These are phyloP conservation scores for Chionomys nivalis DNA, from an alignment of 2,113 vertebrate species.

Conservation along the genomic window DNA sequence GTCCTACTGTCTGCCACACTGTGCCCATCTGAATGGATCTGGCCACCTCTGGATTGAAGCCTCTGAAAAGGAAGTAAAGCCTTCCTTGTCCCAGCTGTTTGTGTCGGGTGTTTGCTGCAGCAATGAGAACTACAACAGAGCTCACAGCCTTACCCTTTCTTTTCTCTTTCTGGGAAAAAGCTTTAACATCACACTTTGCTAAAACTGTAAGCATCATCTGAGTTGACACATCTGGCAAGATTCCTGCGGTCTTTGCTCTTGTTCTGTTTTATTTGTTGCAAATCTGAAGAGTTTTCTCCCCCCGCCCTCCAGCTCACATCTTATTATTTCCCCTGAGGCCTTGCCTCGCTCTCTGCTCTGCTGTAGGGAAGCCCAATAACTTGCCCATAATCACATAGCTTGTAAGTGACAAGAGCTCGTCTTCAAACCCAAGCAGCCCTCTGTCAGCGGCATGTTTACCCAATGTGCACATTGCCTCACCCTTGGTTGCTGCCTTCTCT, in stretches of 20 bases:
- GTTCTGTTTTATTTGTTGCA: neutral
- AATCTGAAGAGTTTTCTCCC: neutral
- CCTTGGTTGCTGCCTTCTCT: neutral
- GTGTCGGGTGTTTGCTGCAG: neutral
- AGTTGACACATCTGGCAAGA: conserved; percentile 28
- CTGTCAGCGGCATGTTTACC: neutral
- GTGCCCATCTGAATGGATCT: too few relatives aligned
- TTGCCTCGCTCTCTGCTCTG: neutral
- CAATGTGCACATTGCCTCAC: neutral
- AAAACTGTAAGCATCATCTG: neutral
- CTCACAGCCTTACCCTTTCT: neutral
- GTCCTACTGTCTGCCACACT: neutral
- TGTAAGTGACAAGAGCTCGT: neutral
- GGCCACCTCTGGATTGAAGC: neutral
- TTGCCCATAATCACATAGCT: neutral
- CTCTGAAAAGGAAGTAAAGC: neutral
- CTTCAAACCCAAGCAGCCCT: neutral
- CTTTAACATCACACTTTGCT: conserved; percentile 3
- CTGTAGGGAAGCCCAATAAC: neutral
- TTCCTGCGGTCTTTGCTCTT: neutral
- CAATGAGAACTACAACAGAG: neutral
- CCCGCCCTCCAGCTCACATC: neutral
- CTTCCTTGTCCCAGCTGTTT: neutral
- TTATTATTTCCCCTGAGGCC: neutral
- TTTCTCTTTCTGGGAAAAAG: conserved; percentile 39